phyloP scores from a whole-genome alignment of 2,113 vertebrate genomes.

The Cygnus buccinator region DNA sequence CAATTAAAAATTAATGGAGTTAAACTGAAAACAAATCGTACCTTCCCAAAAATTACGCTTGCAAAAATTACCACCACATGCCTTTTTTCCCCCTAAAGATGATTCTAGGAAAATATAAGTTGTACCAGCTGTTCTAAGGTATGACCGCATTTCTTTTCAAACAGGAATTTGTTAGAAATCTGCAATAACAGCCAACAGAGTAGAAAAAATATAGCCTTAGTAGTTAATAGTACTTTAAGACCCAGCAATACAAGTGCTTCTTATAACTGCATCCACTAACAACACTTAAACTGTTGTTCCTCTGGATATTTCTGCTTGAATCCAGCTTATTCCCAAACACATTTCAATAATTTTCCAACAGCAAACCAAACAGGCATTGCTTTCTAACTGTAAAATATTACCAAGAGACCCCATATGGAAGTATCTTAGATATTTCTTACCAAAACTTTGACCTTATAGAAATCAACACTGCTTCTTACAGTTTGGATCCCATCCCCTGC shows the following conservation, averaged over 20 bases:
- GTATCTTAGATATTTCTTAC: background rate
- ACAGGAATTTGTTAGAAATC: background rate
- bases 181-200: background rate
- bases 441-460: background rate
- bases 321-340: background rate
- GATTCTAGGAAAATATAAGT: background rate
- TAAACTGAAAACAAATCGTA: background rate
- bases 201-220: background rate
- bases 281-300: background rate
- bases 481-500: background rate
- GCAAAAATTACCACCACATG: background rate
- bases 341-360: background rate
- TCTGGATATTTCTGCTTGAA: background rate
- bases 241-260: background rate
- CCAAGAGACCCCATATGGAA: background rate
- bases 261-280: background rate
- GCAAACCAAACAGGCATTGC: background rate
- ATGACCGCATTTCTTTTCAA: background rate
- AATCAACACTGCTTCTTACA: background rate
- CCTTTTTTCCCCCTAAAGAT: background rate
- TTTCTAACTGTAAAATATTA: background rate
- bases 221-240: background rate
- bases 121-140: background rate
- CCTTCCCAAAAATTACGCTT: background rate
- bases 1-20: background rate